Percentiles rank a stretch among this genome's conserved stretches.
These are phyloP conservation scores for Nymphalis urticae DNA, from an alignment of 2,888 invertebrate genomes.

Conservation along the genomic window DNA sequence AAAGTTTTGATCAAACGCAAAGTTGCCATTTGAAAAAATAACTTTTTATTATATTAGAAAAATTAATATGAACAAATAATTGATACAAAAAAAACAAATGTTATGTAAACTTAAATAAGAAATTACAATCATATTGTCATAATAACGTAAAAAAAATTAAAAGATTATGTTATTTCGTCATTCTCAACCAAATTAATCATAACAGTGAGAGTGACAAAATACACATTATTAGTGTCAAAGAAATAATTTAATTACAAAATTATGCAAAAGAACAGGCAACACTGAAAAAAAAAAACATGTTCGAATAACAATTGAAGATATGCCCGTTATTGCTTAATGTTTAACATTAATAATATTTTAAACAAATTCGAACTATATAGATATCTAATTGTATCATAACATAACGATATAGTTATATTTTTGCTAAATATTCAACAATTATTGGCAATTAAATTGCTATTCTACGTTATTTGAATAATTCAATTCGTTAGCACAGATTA, in stretches of 20 bases:
- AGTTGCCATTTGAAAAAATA: no score
- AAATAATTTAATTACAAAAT: neutral
- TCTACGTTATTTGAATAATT: slow-evolving; percentile 10
- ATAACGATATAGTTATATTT: slow-evolving; percentile 6
- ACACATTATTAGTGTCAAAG: no score
- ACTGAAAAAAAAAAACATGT: slow-evolving; percentile 7
- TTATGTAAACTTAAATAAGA: no score
- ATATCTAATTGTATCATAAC: slow-evolving; percentile 1
- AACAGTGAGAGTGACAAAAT: no score
- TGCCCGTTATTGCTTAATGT: slow-evolving; percentile 40
- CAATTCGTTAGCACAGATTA: slow-evolving; percentile 12
- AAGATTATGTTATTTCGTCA: no score
- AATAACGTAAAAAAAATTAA: no score
- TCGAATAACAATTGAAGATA: slow-evolving; percentile 33
- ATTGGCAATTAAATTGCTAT: slow-evolving; percentile 25
- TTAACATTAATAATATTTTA: slow-evolving; percentile 25
- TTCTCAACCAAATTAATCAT: no score
- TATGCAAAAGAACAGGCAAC: neutral
- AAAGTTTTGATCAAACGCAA: no score
- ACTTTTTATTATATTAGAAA: no score
- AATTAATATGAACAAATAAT: no score
- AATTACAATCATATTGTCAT: no score
- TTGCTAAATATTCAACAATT: slow-evolving; percentile 28
- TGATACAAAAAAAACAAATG: no score
- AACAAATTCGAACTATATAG: slow-evolving; percentile 1